Percentiles rank a stretch among this genome's conserved stretches.
Evolutionary conservation across 2,113 vertebrate species (phyloP).

Genomic region (Plotosus lineatus): DNA sequence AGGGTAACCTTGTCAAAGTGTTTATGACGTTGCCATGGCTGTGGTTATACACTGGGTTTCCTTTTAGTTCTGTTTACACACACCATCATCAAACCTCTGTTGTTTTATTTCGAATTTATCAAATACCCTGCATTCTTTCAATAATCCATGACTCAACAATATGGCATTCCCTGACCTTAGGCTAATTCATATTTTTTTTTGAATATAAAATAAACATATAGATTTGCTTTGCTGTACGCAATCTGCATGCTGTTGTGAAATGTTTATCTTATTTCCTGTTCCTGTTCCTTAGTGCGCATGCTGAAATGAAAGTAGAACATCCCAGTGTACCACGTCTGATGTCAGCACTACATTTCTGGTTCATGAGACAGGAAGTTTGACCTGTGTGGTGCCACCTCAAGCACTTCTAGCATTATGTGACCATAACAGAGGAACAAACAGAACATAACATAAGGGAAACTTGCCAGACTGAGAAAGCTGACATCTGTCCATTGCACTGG

Average conservation of each 20-base stretch:
- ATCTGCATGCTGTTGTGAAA: neutral
- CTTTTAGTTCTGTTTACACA: neutral
- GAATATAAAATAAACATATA: neutral
- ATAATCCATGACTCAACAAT: neutral
- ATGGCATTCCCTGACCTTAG: neutral
- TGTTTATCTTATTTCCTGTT: constrained; percentile 18
- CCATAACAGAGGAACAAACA: constrained; percentile 45
- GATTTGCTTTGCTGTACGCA: neutral
- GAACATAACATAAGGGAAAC: constrained; percentile 34
- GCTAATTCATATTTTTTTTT: neutral
- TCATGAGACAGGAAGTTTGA: constrained; percentile 41
- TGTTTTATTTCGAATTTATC: neutral
- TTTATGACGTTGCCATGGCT: constrained; percentile 37
- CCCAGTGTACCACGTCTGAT: constrained; percentile 50
- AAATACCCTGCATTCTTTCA: neutral
- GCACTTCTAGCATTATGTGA: constrained; percentile 33
- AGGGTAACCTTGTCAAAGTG: constrained; percentile 49
- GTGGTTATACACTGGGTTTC: constrained; percentile 1
- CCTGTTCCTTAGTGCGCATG: neutral
- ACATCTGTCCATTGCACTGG: constrained; percentile 54
- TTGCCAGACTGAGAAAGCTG: constrained; percentile 57
- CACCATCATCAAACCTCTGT: neutral
- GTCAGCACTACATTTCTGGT: constrained; percentile 53
- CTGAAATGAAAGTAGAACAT: constrained; percentile 32
- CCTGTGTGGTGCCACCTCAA: neutral